Evolutionary conservation across 2,113 vertebrate genomes (phyloP).

Genomic region (Zingel zingel): DNA sequence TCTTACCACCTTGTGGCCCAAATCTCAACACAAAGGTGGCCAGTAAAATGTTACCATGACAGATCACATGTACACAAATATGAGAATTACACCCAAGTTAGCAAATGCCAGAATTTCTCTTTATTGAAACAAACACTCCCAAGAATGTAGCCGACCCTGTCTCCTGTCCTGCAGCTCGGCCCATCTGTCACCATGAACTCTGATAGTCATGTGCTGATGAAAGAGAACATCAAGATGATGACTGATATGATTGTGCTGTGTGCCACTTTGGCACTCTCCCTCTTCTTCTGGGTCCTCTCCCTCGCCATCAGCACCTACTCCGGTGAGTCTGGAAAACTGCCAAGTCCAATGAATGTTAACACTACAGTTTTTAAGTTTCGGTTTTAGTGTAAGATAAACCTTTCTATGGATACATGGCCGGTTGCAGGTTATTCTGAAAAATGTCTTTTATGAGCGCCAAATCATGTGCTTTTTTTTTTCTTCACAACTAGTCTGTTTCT

Average conservation of each 20-base stretch:
- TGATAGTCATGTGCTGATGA: conserved; percentile 78
- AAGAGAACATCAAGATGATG: conserved; percentile 91
- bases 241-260: conserved; percentile 91
- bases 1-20: too few relatives aligned
- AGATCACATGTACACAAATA: too few relatives aligned
- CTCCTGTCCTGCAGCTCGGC: conserved; percentile 20
- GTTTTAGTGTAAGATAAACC: background rate
- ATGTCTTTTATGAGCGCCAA: background rate
- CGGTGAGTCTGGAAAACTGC: conserved; percentile 81
- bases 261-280: conserved; percentile 90
- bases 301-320: conserved; percentile 90
- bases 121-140: too few relatives aligned
- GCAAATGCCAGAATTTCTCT: too few relatives aligned
- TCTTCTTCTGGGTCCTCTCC: conserved; percentile 94
- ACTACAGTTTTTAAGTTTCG: background rate
- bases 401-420: background rate
- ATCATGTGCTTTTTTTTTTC: conserved; percentile 22
- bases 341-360: background rate
- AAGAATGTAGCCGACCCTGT: background rate
- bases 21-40: too few relatives aligned
- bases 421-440: background rate
- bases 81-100: too few relatives aligned
- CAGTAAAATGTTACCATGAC: too few relatives aligned
- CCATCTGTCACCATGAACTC: conserved; percentile 27
- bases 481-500: too few relatives aligned